A percentile compares a stretch with the other conserved stretches of the same genome.
Evolutionary conservation across 2,797 vertebrate species (phyloP).

Genomic region (Melanotaenia trifasciata): DNA sequence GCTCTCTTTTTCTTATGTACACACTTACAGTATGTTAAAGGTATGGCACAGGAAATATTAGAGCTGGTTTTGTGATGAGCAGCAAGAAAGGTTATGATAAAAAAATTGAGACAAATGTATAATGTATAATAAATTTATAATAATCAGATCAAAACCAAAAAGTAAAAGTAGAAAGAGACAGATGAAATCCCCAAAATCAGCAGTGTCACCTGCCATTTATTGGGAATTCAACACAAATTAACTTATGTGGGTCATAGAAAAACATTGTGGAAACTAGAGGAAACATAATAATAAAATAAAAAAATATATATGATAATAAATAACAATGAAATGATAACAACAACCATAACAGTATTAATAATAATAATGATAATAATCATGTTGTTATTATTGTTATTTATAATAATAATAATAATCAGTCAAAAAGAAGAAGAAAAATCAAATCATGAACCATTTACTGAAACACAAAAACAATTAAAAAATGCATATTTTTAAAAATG

Average conservation of each 20-base stretch:
- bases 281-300: no score
- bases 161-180: not conserved
- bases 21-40: constrained; percentile 34
- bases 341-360: not conserved
- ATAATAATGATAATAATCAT: no score
- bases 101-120: not conserved
- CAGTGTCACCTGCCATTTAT: not conserved
- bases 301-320: not conserved
- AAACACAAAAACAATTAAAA: no score
- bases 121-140: not conserved
- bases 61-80: constrained; percentile 16
- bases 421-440: no score
- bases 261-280: not conserved
- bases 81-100: not conserved
- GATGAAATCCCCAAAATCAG: not conserved
- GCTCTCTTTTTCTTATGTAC: constrained; percentile 20
- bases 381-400: no score
- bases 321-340: not conserved
- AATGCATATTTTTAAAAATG: no score
- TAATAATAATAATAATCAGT: no score
- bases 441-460: no score
- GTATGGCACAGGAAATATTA: constrained; percentile 22
- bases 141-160: not conserved
- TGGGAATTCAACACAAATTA: not conserved
- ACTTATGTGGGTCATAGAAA: not conserved